Evolutionary conservation across 92 coral and sea anemone species (phyloP).

Genomic region (Porites divaricata): DNA sequence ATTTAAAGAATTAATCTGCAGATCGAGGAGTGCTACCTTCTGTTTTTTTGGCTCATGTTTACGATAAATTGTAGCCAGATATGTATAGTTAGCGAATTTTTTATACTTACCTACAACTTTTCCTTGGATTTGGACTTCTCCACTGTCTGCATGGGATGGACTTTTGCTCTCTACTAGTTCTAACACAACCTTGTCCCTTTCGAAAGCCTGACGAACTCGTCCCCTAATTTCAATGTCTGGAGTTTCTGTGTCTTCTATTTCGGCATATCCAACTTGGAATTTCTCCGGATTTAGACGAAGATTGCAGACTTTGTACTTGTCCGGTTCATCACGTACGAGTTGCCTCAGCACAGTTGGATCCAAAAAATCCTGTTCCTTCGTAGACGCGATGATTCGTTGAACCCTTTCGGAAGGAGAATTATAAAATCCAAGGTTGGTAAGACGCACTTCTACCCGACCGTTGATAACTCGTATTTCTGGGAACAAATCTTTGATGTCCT

Average conservation of each 20-base stretch:
- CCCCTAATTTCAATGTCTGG: conserved; percentile 86
- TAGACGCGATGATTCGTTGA: conserved; percentile 35
- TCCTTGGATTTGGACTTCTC: conserved; percentile 23
- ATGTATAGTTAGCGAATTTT: background rate
- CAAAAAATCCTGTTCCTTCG: conserved; percentile 45
- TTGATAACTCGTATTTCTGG: conserved; percentile 53
- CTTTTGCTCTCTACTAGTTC: conserved; percentile 30
- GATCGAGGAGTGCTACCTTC: no score
- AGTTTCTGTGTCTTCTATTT: conserved; percentile 74
- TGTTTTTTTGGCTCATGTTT: no score
- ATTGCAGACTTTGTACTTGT: conserved; percentile 62
- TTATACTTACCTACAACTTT: conserved; percentile 54
- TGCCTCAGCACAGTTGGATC: conserved; percentile 57
- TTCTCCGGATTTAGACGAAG: conserved; percentile 65
- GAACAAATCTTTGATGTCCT: conserved; percentile 1
- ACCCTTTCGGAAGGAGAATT: conserved; percentile 51
- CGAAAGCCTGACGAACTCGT: conserved; percentile 76
- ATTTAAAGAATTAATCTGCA: no score
- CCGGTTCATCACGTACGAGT: conserved; percentile 56
- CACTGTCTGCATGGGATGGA: background rate
- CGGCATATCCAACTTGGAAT: conserved; percentile 61
- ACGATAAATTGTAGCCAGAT: no score
- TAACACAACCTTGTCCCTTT: conserved; percentile 86
- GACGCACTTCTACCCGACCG: conserved; percentile 74
- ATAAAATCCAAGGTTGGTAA: conserved; percentile 53